Evolutionary conservation across 2,797 vertebrate species (phyloP).

Genomic region (Lemur catta): DNA sequence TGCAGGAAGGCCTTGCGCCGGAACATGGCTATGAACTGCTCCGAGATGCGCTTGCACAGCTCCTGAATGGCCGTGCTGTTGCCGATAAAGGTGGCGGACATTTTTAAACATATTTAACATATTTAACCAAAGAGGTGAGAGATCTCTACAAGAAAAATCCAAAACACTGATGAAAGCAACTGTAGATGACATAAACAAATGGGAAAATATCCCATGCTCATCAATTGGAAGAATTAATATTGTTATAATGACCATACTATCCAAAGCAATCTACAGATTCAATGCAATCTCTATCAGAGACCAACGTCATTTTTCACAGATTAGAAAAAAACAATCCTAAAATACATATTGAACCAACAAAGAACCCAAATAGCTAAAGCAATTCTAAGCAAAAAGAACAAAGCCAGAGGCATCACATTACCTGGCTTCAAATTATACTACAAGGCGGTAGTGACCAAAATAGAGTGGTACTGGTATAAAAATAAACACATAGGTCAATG

Average conservation of each 20-base stretch:
- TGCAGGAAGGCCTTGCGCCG: slow-evolving; percentile 96
- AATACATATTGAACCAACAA: not conserved
- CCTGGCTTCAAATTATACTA: no score
- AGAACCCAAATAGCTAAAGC: no score
- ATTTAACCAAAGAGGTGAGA: not conserved
- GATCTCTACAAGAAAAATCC: not conserved
- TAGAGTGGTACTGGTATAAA: no score
- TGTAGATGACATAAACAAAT: not conserved
- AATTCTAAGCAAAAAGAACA: no score
- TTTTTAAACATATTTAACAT: slow-evolving; percentile 76
- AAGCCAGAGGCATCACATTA: no score
- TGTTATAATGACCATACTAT: not conserved
- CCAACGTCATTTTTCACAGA: not conserved
- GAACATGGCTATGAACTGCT: slow-evolving; percentile 99
- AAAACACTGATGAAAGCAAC: not conserved
- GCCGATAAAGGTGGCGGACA: slow-evolving; percentile 92
- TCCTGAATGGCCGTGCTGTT: slow-evolving; percentile 98
- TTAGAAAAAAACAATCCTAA: not conserved
- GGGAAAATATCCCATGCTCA: not conserved
- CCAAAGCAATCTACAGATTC: not conserved
- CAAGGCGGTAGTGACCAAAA: no score
- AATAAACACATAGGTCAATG: no score
- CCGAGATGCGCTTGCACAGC: slow-evolving; percentile 96
- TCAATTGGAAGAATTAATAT: not conserved
- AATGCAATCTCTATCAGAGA: not conserved